Evolutionary conservation across 2,888 invertebrate genomes (phyloP).

Genomic region (Sipha maydis): DNA sequence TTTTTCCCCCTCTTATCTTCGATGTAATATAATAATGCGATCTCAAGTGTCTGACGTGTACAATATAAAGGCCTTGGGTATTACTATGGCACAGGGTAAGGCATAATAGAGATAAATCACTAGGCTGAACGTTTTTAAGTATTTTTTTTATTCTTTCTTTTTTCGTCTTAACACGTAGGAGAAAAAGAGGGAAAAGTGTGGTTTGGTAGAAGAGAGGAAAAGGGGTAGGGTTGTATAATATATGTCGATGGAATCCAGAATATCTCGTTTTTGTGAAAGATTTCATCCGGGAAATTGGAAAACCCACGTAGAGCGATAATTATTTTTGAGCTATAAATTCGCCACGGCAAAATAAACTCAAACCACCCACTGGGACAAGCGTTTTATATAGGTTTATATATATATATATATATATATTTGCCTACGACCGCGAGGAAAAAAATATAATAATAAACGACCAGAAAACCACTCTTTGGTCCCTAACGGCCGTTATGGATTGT

Average conservation of each 20-base stretch:
- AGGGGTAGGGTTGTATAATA: conserved; percentile 19
- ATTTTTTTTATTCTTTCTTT: conserved; percentile 19
- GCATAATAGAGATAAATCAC: conserved; percentile 46
- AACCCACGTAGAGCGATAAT: conserved; percentile 56
- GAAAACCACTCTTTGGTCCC: conserved; percentile 39
- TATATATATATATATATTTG: conserved; percentile 7
- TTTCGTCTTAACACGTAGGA: conserved; percentile 12
- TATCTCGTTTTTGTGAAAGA: conserved; percentile 59
- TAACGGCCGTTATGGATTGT: conserved; percentile 57
- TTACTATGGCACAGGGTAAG: neutral
- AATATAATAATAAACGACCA: conserved; percentile 56
- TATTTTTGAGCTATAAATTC: conserved; percentile 59
- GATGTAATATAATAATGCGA: conserved; percentile 1
- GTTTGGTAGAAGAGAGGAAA: too few species aligned
- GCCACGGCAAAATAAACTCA: conserved; percentile 42
- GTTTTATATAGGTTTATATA: conserved; percentile 36
- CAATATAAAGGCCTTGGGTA: neutral
- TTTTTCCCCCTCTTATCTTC: neutral
- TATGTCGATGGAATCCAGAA: conserved; percentile 45
- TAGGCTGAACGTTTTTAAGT: conserved; percentile 33
- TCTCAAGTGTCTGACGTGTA: conserved; percentile 11
- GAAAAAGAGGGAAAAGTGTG: neutral
- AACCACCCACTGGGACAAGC: conserved; percentile 49
- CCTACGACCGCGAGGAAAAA: neutral
- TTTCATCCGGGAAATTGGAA: conserved; percentile 62